Conservation (phyloP, 2,797 vertebrate genomes). For the Neopelma chrysocephalum region DNA sequence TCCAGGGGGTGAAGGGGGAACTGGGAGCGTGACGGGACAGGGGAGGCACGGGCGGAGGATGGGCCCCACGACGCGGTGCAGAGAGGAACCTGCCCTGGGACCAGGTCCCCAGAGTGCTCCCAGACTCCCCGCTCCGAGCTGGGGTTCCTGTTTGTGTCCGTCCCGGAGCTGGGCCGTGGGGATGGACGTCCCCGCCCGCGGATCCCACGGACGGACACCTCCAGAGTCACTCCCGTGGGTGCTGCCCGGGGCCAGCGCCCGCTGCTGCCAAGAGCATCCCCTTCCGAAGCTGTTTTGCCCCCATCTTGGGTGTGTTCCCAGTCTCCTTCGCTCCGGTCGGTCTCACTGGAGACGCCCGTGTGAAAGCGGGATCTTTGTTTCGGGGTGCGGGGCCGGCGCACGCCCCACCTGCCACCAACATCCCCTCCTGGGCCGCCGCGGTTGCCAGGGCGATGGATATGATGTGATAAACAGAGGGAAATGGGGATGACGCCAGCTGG, state of each 20-base stretch:
- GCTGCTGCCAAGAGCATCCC: neutral
- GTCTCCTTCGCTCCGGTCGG: accelerated
- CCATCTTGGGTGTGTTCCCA: accelerated
- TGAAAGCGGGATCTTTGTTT: neutral
- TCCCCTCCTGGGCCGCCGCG: neutral
- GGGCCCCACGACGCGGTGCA: neutral
- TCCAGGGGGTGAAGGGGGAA: accelerated
- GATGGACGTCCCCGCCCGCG: neutral
- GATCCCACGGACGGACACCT: neutral
- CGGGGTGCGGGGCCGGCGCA: accelerated
- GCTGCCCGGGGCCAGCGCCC: neutral
- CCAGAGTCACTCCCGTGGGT: neutral
- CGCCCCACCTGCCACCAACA: neutral
- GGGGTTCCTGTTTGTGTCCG: neutral
- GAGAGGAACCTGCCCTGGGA: neutral
- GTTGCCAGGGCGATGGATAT: constrained; percentile 14
- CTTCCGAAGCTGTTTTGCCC: neutral
- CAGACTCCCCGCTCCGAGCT: neutral
- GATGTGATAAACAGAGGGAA: constrained; percentile 47
- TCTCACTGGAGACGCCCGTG: neutral
- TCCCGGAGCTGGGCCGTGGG: accelerated
- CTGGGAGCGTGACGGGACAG: neutral
- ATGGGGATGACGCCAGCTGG: constrained; percentile 18
- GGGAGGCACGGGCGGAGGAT: neutral
- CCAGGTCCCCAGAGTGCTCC: neutral